phyloP scores from a whole-genome alignment of 2,888 invertebrate genomes.

The Lissonota sp. region DNA sequence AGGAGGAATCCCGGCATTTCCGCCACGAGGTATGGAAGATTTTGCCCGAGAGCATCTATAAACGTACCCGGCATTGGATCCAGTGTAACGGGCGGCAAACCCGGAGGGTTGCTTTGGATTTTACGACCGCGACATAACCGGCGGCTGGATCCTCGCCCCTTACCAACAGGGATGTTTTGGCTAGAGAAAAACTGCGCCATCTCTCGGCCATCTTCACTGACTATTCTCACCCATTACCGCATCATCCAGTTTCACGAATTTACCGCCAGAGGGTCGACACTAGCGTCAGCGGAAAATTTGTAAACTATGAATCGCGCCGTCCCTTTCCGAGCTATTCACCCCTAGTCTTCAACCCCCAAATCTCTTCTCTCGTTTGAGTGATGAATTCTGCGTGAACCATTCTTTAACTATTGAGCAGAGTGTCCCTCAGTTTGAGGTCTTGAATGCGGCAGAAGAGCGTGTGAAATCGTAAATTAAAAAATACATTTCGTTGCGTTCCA shows the following conservation, averaged over 20 bases:
- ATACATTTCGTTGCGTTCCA: too few relatives aligned
- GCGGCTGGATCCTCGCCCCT: slow-evolving; percentile 47
- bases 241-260: slow-evolving; percentile 72
- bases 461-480: too few relatives aligned
- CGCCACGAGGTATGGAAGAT: slow-evolving; percentile 64
- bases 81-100: not conserved
- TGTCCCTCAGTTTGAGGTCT: too few relatives aligned
- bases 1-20: slow-evolving; percentile 58
- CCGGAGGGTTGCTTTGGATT: slow-evolving; percentile 52
- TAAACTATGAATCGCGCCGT: slow-evolving; percentile 45
- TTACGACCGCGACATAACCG: slow-evolving; percentile 59
- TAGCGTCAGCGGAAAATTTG: slow-evolving; percentile 64
- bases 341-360: slow-evolving; percentile 59
- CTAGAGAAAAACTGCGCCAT: slow-evolving; percentile 74
- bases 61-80: not conserved
- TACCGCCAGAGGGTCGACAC: slow-evolving; percentile 76
- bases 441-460: too few relatives aligned
- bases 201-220: slow-evolving; percentile 71
- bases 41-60: slow-evolving; percentile 15
- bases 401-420: too few relatives aligned
- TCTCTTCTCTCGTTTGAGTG: not conserved
- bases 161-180: slow-evolving; percentile 61
- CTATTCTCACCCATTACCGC: slow-evolving; percentile 65
- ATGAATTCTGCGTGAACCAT: too few relatives aligned
- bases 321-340: slow-evolving; percentile 63